Conservation (phyloP, 2,113 vertebrate species). For the Brachirus orientalis region DNA sequence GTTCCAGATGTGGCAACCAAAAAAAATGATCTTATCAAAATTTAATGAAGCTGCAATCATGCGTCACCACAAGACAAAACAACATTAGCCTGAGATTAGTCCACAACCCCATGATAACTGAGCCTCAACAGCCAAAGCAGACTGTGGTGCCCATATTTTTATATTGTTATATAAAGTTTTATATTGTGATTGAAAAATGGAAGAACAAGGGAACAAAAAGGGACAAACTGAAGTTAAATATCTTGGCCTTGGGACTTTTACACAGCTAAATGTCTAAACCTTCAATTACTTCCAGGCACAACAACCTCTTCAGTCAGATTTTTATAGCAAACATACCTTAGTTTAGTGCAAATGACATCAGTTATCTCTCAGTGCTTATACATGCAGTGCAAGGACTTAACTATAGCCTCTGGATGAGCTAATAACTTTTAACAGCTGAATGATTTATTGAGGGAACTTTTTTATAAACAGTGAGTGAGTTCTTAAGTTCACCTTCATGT, state of each 20-base stretch:
- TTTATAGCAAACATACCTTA: conserved; percentile 35
- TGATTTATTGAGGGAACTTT: conserved; percentile 33
- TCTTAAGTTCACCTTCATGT: conserved; percentile 1
- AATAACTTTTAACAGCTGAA: conserved; percentile 25
- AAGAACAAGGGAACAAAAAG: conserved; percentile 1
- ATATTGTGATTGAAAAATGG: too few relatives aligned
- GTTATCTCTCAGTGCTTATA: conserved; percentile 13
- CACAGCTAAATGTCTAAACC: conserved; percentile 6
- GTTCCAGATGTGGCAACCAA: conserved; percentile 1
- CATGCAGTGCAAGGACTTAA: conserved; percentile 2
- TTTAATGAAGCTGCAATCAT: background rate
- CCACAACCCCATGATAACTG: background rate
- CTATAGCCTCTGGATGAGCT: conserved; percentile 6
- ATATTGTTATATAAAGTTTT: too few relatives aligned
- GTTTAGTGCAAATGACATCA: conserved; percentile 35
- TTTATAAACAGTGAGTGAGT: background rate
- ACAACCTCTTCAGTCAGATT: background rate
- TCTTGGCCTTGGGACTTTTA: conserved; percentile 4
- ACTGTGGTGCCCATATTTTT: background rate
- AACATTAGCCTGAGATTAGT: background rate
- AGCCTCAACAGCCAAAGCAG: background rate
- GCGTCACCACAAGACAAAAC: background rate
- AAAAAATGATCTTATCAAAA: conserved; percentile 7
- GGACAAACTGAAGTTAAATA: background rate
- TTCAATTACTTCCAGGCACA: background rate